Percentiles rank a stretch among this genome's conserved stretches.
Conservation (phyloP, 2,888 invertebrate genomes). For the Nymphalis urticae region DNA sequence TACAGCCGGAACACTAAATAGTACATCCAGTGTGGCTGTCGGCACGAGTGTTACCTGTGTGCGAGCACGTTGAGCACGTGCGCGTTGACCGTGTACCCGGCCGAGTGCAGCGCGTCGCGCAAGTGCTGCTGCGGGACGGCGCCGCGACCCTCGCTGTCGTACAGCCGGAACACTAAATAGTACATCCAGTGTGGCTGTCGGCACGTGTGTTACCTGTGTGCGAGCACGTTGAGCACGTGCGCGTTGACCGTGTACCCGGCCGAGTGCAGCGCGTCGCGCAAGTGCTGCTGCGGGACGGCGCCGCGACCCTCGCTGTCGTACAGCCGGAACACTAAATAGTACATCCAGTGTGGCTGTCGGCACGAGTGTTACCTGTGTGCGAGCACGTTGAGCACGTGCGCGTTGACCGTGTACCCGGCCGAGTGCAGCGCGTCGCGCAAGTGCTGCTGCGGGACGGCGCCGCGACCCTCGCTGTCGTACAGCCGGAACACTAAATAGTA, state of each 20-base stretch:
- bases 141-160: conserved; percentile 84
- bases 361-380: conserved; percentile 85
- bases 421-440: conserved; percentile 92
- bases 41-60: conserved; percentile 81
- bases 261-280: conserved; percentile 92
- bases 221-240: conserved; percentile 91
- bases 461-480: conserved; percentile 83
- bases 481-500: too few relatives aligned
- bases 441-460: conserved; percentile 90
- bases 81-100: conserved; percentile 95
- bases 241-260: conserved; percentile 96
- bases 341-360: too few relatives aligned
- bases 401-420: conserved; percentile 95
- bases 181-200: too few relatives aligned
- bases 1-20: too few relatives aligned
- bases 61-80: conserved; percentile 93
- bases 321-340: too few relatives aligned
- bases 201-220: conserved; percentile 83
- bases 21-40: too few relatives aligned
- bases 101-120: conserved; percentile 91
- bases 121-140: conserved; percentile 91
- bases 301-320: conserved; percentile 84
- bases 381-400: conserved; percentile 91
- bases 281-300: conserved; percentile 89
- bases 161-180: too few relatives aligned